phyloP scores from a whole-genome alignment of 2,797 vertebrate genomes.

The Pangasius krempfi region DNA sequence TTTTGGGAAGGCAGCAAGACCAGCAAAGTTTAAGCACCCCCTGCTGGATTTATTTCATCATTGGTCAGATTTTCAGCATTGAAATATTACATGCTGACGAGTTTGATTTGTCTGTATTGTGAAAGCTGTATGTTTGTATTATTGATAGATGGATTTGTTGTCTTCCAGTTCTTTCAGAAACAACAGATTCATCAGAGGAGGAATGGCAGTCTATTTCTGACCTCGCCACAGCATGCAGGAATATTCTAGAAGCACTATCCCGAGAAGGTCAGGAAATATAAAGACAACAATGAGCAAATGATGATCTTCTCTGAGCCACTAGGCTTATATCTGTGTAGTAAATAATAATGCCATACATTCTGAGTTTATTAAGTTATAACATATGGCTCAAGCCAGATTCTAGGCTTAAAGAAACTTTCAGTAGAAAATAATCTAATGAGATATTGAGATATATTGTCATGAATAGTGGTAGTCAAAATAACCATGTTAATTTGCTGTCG shows the following conservation, averaged over 20 bases:
- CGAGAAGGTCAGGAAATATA: constrained; percentile 78
- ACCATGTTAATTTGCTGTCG: not conserved
- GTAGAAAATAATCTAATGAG: not conserved
- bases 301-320: not conserved
- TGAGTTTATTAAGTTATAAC: not conserved
- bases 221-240: constrained; percentile 85
- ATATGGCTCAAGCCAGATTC: not conserved
- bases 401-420: not conserved
- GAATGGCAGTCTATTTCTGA: constrained; percentile 92
- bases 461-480: not conserved
- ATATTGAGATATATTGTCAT: not conserved
- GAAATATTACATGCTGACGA: not conserved
- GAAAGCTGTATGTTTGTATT: not conserved
- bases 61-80: constrained; percentile 29
- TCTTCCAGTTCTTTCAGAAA: constrained; percentile 82
- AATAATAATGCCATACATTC: not conserved
- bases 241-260: constrained; percentile 86
- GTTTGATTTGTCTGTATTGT: not conserved
- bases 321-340: not conserved
- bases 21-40: constrained; percentile 47
- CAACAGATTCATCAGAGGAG: constrained; percentile 82
- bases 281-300: not conserved
- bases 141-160: constrained; percentile 3
- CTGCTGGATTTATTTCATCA: constrained; percentile 63
- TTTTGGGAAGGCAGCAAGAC: not conserved